Evolutionary conservation across 2,888 invertebrate species (phyloP).

Genomic region (Diadromus collaris): DNA sequence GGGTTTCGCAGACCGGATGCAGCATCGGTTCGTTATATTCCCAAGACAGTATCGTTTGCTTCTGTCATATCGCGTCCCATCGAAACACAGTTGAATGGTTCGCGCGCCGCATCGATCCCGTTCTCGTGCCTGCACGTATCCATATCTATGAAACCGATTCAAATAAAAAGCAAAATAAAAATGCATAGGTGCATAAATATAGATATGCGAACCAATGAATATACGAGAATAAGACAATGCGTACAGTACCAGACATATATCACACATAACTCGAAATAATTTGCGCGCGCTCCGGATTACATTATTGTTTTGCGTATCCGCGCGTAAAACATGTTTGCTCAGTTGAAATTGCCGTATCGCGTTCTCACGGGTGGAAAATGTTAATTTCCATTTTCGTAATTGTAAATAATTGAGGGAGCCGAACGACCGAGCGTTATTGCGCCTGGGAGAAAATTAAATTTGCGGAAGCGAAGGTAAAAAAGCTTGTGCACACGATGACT

Average conservation of each 20-base stretch:
- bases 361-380: neutral
- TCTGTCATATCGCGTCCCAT: conserved; percentile 17
- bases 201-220: neutral
- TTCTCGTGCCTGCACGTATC: neutral
- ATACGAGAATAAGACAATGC: neutral
- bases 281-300: neutral
- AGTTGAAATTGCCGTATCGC: neutral
- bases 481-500: neutral
- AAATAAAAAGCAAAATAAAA: neutral
- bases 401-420: conserved; percentile 2
- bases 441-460: neutral
- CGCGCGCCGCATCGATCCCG: neutral
- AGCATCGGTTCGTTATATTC: neutral
- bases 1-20: conserved; percentile 1
- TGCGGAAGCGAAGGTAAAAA: neutral
- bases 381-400: conserved; percentile 3
- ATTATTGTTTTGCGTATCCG: conserved; percentile 5
- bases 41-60: conserved; percentile 17
- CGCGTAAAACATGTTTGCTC: conserved; percentile 10
- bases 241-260: neutral
- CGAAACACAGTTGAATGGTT: conserved; percentile 15
- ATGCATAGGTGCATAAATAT: neutral
- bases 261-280: conserved; percentile 22
- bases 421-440: neutral
- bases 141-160: neutral